These are phyloP conservation scores for Heliconius hortense DNA, from an alignment of 2,888 invertebrate genomes.

Conservation along the genomic window DNA sequence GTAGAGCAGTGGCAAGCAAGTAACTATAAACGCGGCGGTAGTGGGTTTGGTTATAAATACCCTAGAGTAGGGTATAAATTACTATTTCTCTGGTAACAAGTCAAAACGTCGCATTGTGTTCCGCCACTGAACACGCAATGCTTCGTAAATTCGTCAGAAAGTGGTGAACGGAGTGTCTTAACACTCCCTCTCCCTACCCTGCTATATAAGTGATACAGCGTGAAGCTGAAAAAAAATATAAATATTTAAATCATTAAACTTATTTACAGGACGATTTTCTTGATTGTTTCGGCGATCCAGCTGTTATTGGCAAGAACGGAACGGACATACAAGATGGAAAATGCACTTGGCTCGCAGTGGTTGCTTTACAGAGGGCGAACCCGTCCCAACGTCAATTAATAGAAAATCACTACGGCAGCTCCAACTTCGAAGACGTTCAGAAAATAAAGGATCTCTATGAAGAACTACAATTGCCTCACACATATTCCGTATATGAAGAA, in stretches of 20 bases:
- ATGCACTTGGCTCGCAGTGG: conserved; percentile 96
- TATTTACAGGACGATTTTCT: conserved; percentile 89
- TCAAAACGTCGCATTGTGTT: too few species aligned
- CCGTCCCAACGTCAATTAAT: conserved; percentile 87
- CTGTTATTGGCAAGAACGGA: conserved; percentile 93
- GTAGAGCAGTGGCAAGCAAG: too few species aligned
- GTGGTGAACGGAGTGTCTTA: too few species aligned
- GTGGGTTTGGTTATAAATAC: too few species aligned
- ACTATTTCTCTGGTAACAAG: too few species aligned
- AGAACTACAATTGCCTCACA: conserved; percentile 88
- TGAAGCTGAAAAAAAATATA: not conserved
- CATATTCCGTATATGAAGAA: conserved; percentile 91
- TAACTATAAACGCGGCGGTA: too few species aligned
- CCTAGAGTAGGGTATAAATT: too few species aligned
- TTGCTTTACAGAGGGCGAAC: conserved; percentile 90
- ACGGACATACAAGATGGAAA: conserved; percentile 97
- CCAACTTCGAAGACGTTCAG: conserved; percentile 84
- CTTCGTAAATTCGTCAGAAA: too few species aligned
- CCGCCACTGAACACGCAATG: too few species aligned
- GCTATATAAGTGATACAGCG: too few species aligned
- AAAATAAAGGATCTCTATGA: conserved; percentile 89
- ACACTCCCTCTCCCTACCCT: too few species aligned
- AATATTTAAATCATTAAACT: not conserved
- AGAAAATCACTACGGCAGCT: conserved; percentile 88
- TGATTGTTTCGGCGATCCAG: conserved; percentile 94